These are phyloP conservation scores for Tachina lurida DNA, from an alignment of 2,888 invertebrate species.

Conservation along the genomic window DNA sequence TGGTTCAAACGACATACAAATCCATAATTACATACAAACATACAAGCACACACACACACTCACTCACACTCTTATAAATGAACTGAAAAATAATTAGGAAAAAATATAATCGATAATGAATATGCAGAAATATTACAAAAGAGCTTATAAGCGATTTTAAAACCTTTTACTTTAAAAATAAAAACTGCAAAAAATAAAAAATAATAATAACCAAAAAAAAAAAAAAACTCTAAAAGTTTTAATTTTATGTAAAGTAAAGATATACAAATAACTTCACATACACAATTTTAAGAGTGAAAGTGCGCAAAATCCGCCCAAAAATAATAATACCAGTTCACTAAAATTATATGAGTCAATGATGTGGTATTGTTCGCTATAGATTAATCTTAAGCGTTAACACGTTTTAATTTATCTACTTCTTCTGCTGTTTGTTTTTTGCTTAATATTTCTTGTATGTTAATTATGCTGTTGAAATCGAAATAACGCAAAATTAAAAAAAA, in stretches of 20 bases:
- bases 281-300: constrained; percentile 60
- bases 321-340: constrained; percentile 1
- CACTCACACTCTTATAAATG: no score
- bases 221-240: constrained; percentile 9
- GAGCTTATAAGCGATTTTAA: constrained; percentile 5
- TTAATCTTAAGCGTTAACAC: constrained; percentile 33
- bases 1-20: constrained; percentile 2
- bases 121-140: constrained; percentile 47
- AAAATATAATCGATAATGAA: constrained; percentile 39
- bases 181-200: constrained; percentile 8
- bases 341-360: constrained; percentile 17
- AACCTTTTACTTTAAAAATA: constrained; percentile 45
- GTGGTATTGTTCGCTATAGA: neutral
- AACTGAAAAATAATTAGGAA: no score
- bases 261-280: constrained; percentile 8
- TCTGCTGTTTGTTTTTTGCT: neutral
- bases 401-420: neutral
- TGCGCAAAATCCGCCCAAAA: constrained; percentile 43
- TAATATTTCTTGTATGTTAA: constrained; percentile 54
- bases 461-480: constrained; percentile 31
- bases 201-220: neutral
- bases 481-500: constrained; percentile 12
- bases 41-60: neutral
- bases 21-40: neutral
- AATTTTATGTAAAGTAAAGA: neutral